Conservation (phyloP, 2,113 vertebrate species). For the Gadus macrocephalus region DNA sequence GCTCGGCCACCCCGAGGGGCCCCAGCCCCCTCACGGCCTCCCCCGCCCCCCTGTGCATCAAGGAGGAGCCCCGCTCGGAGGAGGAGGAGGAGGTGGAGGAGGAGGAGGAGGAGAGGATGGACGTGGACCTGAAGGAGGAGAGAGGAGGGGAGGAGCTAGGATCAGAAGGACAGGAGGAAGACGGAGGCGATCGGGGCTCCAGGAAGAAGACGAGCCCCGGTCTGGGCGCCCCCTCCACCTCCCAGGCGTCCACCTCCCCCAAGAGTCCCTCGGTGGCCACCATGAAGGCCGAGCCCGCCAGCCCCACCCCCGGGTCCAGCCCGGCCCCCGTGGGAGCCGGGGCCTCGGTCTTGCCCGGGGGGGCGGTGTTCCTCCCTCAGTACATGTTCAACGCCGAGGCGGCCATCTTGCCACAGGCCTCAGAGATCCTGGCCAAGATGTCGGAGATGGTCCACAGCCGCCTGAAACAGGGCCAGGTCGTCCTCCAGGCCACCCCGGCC, state of each 20-base stretch:
- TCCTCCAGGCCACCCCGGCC: constrained; percentile 48
- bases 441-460: constrained; percentile 95
- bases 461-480: constrained; percentile 82
- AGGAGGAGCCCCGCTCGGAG: constrained; percentile 77
- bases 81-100: constrained; percentile 62
- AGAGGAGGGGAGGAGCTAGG: not conserved
- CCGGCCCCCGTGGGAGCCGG: constrained; percentile 76
- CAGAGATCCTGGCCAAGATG: constrained; percentile 96
- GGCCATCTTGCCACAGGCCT: constrained; percentile 85
- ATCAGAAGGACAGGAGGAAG: constrained; percentile 15
- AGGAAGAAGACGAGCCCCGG: constrained; percentile 11
- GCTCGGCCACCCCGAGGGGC: constrained; percentile 63
- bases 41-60: constrained; percentile 60
- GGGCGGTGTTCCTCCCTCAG: constrained; percentile 83
- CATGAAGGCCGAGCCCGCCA: constrained; percentile 84
- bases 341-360: constrained; percentile 67
- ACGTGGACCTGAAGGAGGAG: constrained; percentile 33
- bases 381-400: constrained; percentile 84
- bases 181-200: constrained; percentile 24
- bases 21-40: constrained; percentile 47
- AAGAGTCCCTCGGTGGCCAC: constrained; percentile 68
- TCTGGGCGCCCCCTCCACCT: constrained; percentile 21
- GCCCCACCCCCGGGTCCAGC: constrained; percentile 88
- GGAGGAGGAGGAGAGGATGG: constrained; percentile 46
- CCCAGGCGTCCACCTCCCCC: constrained; percentile 69